phyloP scores from a whole-genome alignment of 2,797 vertebrate species.

The Buceros bicornis region DNA sequence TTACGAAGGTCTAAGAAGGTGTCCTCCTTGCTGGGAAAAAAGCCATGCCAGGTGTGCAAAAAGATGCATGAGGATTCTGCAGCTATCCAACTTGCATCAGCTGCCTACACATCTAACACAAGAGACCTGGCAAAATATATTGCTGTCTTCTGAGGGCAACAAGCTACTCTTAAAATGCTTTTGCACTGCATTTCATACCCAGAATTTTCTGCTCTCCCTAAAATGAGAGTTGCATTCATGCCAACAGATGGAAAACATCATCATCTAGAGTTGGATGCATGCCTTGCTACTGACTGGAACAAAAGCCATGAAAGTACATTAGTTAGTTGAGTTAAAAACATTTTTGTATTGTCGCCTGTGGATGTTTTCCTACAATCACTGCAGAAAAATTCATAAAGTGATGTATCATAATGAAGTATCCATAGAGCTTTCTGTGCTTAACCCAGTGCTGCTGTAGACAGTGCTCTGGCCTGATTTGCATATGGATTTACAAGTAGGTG shows the following conservation, averaged over 20 bases:
- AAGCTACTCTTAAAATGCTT: not conserved
- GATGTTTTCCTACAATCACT: not conserved
- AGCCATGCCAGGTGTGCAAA: not conserved
- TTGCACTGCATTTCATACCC: not conserved
- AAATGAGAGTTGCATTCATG: constrained; percentile 8
- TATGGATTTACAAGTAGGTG: not conserved
- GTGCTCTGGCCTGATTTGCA: not conserved
- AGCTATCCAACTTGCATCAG: not conserved
- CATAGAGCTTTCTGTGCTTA: not conserved
- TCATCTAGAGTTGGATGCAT: not conserved
- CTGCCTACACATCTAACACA: not conserved
- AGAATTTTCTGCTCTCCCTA: not conserved
- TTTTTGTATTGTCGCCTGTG: not conserved
- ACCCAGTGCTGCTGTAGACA: not conserved
- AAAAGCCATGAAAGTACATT: not conserved
- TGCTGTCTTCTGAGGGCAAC: not conserved
- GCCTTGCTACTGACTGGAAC: constrained; percentile 51
- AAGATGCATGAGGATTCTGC: not conserved
- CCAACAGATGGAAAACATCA: constrained; percentile 52
- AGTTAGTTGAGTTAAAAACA: constrained; percentile 9
- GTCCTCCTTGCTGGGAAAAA: not conserved
- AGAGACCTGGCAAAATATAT: not conserved
- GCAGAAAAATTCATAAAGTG: not conserved
- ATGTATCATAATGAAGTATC: not conserved
- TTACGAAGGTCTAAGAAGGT: not conserved